phyloP scores from a whole-genome alignment of 2,113 vertebrate species.

The Cynocephalus volans region DNA sequence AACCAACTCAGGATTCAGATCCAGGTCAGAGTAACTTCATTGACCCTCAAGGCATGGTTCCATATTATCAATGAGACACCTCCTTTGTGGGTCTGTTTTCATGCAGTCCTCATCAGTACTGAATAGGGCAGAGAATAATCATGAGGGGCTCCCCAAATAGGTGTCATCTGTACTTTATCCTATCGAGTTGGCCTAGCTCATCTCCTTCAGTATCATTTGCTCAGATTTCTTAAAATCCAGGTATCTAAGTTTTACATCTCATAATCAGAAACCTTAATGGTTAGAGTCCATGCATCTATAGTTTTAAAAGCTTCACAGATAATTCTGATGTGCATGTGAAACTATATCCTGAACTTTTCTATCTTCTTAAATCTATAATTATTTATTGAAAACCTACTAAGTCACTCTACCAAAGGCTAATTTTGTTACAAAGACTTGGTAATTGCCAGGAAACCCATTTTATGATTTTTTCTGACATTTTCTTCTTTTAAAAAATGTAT shows the following conservation, averaged over 20 bases:
- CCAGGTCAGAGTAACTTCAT: not conserved
- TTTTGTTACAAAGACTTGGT: not conserved
- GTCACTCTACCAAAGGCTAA: not conserved
- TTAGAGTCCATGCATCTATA: not conserved
- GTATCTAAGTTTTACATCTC: not conserved
- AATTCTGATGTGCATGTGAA: not conserved
- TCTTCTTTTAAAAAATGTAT: too few species aligned
- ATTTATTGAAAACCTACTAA: not conserved
- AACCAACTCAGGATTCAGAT: not conserved
- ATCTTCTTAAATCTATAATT: not conserved
- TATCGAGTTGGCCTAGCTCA: not conserved
- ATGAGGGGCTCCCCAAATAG: not conserved
- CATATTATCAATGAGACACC: not conserved
- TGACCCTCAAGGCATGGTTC: not conserved
- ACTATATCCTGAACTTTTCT: not conserved
- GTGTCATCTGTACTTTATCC: too few species aligned
- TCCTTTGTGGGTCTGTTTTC: not conserved
- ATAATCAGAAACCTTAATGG: not conserved
- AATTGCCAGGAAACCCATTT: not conserved
- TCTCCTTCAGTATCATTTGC: not conserved
- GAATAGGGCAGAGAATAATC: not conserved
- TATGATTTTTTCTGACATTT: not conserved
- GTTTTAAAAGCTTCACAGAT: conserved; percentile 7
- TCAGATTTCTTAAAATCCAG: not conserved
- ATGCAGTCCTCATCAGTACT: not conserved